Evolutionary conservation across 2,113 vertebrate genomes (phyloP).

Genomic region (Passer domesticus): DNA sequence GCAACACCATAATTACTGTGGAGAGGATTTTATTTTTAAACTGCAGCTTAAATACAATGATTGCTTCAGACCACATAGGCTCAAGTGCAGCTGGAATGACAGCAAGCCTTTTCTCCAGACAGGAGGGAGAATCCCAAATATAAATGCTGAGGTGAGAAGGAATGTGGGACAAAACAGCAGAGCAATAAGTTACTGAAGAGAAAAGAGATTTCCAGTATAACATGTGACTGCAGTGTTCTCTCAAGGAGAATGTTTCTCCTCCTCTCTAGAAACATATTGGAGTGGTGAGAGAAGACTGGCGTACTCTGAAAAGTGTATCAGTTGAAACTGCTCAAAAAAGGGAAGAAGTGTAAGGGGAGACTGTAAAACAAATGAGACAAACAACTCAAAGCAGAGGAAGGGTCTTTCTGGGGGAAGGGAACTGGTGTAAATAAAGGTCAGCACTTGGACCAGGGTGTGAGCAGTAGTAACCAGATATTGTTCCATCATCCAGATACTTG

Average conservation of each 20-base stretch:
- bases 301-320: neutral
- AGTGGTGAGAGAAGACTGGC: neutral
- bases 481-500: neutral
- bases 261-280: neutral
- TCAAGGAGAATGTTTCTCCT: neutral
- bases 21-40: conserved; percentile 33
- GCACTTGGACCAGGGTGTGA: neutral
- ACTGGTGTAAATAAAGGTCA: neutral
- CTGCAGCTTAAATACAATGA: conserved; percentile 25
- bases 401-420: neutral
- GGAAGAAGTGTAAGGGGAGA: neutral
- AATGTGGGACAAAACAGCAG: neutral
- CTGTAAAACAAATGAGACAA: neutral
- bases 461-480: neutral
- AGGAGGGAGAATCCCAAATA: neutral
- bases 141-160: neutral
- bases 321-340: neutral
- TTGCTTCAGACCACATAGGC: conserved; percentile 37
- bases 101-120: neutral
- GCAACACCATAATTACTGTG: conserved; percentile 6
- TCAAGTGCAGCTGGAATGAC: neutral
- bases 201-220: neutral
- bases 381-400: neutral
- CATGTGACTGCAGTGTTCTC: neutral
- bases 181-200: neutral